Evolutionary conservation across 2,888 invertebrate genomes (phyloP), one percentile per base, ranked within the genome.

Genomic region (Rutpela maculata): DNA sequence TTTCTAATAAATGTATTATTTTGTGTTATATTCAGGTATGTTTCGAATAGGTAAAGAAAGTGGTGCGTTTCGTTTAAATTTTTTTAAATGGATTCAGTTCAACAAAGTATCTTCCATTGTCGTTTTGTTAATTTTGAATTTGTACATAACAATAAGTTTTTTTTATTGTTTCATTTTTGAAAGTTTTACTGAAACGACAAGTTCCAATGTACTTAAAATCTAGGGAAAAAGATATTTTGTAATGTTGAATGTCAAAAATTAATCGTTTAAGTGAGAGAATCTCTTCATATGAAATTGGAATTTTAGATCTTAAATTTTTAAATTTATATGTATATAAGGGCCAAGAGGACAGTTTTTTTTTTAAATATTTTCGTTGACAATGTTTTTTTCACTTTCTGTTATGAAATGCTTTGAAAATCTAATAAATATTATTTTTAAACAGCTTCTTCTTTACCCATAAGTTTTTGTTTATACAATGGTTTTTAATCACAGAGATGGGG

Each of bases 381-480:
- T 43, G 1, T 50, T 50, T n/a, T 35, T 6, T 50, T 15, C 15
- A n/a, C 7, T 50, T 15, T 50, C 50, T n/a, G 50, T 50, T 50
- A 50, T 50, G 15, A 50, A 50, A 50, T 50, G 50, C 50, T 50
- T 50, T n/a, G 5, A 50, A 50, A 6, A 50, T 15, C 2, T n/a
- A 50, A 50, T 50, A 50, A 50, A n/a, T 43, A 50, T 50, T 50
- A 43, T 43, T n/a, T 50, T 50, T 50, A 50, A 17, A n/a, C n/a
- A 5, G 15, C n/a, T 50, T 50, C 12, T 15, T 50, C 15, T 50
- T 15, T 15, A 43, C 4, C 43, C 43, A 43, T 43, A 43, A 15
- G 12, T 12, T 35, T 35, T 35, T 35, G 31, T 3, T 35, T 35
- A 35, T 35, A 35, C 0, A 6, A 35, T 35, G 4, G 31, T 9